Evolutionary conservation across 2,797 vertebrate species (phyloP), one percentile per base, ranked within the genome.

Genomic region (Acipenser ruthenus): DNA sequence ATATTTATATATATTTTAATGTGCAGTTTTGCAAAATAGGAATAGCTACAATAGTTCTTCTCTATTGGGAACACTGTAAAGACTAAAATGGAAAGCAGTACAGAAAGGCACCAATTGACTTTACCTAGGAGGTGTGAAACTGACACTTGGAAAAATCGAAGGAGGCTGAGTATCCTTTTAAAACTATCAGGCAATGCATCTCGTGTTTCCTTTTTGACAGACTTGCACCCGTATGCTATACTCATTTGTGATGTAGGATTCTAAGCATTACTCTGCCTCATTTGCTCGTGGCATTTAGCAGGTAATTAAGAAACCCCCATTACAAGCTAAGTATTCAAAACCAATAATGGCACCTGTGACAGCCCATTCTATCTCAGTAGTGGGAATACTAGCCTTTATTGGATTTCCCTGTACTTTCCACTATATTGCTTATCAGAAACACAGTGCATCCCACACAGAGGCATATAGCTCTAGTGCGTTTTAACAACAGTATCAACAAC

Each of bases 231-330:
- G 9, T 48, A 62, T 62, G 60, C 8, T 62, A 62, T 48, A 7
- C 3, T 18, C 37, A 23, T 62, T 62, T 37, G 15, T 9, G 37
- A 8, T 37, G 60, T 23, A 72, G 65, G 70, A 75, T 76, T 71
- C 71, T 69, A 37, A 72, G 59, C 72, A 69, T 61, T 62, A 64
- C 61, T 67, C 69, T 69, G 71, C 69, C 60, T 67, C 68, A 68
- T 77, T 76, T 70, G 72, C 70, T 73, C 62, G 65, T 70, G 75
- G 75, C 74, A 78, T 72, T 78, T 78, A 76, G 75, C 62, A 12
- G 63, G 81, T 86, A 84, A 89, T 88, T 86, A 87, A 81, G 83
- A 76, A 77, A 63, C 70, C 68, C 70, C 67, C 51, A 64, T 67
- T 79, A 75, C 77, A 72, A 75, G 72, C 68, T 62, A 68, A 71